Base-by-base conservation (phyloP, 2,888 invertebrate species). In the Abrostola tripartita region DNA sequence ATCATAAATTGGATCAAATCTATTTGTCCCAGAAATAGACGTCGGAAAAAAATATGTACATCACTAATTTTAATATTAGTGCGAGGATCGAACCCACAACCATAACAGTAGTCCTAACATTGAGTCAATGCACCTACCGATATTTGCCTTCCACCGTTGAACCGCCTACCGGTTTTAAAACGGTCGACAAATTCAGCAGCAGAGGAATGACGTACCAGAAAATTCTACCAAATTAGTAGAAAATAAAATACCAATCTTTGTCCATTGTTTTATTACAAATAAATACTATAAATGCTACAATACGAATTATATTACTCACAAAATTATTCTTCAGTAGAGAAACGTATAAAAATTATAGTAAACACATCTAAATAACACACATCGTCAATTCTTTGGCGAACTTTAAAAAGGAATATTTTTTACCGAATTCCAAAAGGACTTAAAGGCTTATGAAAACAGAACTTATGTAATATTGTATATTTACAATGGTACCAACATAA, bases 261-360 rank as follows among this genome's bases (percentile, higher is more conserved):
- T 81, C 60, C 64, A 73, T 79, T 74, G 82, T 84, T 88, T 88
- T 90, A 91, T 88, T 90, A 89, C 84, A 90, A 91, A 91, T 92
- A 92, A 92, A 92, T 92, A 91, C 74, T 69, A 61, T 74, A 74
- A 55, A 74, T 85, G 81, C 89, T 90, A 90, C 79, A 86, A 83
- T 89, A 87, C 85, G 85, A 81, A 82, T 82, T 72, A 81, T 82
- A 81, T 85, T 81, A 84, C 82, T 86, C 86, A 85, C 84, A 86
- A 85, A 85, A 79, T 80, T 77, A 79, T 78, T 72, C 68, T 79
- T 77, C 70, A 69, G 71, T 70, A 68, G 81, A 82, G 60, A 76
- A 71, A 78, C 76, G 76, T 76, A 82, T 77, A 80, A 81, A 82
- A 79, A 74, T 71, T 81, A 79, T 79, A 83, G 74, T 83, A 81